Percentiles rank a stretch among this genome's conserved stretches.
phyloP scores from a whole-genome alignment of 2,888 invertebrate species.

The Caenorhabditis wallacei region DNA sequence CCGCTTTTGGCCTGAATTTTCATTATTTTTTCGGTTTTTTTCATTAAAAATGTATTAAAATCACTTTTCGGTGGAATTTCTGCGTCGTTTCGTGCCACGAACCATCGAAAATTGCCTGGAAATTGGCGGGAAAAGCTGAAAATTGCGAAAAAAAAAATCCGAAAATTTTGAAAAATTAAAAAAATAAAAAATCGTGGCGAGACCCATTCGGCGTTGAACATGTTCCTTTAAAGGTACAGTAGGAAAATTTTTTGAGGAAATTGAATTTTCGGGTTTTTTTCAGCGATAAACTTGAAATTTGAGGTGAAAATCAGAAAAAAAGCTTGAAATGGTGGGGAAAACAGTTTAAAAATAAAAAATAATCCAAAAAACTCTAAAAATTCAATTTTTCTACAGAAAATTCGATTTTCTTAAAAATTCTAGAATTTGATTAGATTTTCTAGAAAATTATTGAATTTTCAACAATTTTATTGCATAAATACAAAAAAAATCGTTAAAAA shows the following conservation, averaged over 20 bases:
- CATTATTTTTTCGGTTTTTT: not conserved
- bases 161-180: not conserved
- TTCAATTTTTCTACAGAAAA: no score
- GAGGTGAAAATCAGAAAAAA: no score
- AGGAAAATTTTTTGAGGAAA: not conserved
- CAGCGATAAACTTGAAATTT: no score
- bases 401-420: no score
- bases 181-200: not conserved
- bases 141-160: not conserved
- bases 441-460: no score
- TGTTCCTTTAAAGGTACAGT: not conserved
- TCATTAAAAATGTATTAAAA: not conserved
- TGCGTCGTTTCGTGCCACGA: conserved; percentile 33
- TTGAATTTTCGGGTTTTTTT: not conserved
- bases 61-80: conserved; percentile 15
- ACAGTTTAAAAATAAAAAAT: not conserved
- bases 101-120: conserved; percentile 28
- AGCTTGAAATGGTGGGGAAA: no score
- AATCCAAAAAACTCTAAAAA: not conserved
- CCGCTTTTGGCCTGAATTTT: conserved; percentile 10
- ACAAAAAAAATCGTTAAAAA: not conserved
- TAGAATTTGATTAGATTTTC: no score
- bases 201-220: not conserved
- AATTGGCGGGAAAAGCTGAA: conserved; percentile 1
- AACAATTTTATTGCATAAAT: no score